Conservation (phyloP, 2,888 invertebrate species). For the Barypeithes pellucidus region DNA sequence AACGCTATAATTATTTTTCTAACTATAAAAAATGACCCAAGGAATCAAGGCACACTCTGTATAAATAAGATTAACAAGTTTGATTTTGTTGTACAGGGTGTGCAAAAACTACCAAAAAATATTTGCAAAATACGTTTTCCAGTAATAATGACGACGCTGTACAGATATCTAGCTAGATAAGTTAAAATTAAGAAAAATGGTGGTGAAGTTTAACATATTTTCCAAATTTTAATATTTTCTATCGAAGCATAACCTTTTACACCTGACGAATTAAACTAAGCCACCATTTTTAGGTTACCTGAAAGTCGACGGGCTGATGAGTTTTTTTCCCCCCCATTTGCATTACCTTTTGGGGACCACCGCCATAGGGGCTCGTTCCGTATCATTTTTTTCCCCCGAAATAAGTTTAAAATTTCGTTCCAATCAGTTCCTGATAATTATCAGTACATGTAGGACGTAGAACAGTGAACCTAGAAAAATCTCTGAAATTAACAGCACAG, state of each 20-base stretch:
- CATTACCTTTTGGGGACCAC: not conserved
- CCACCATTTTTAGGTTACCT: slow-evolving; percentile 10
- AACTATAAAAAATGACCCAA: too few relatives aligned
- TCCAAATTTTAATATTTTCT: slow-evolving; percentile 33
- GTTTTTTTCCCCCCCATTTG: not conserved
- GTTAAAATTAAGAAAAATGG: too few relatives aligned
- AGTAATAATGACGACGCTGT: too few relatives aligned
- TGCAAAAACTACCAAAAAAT: too few relatives aligned
- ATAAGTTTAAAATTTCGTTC: not conserved
- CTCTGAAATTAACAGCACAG: slow-evolving; percentile 10
- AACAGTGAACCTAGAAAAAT: slow-evolving; percentile 26
- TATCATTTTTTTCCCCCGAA: not conserved
- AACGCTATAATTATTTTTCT: too few relatives aligned
- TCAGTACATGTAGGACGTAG: not conserved
- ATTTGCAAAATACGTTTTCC: too few relatives aligned
- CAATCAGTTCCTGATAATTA: too few relatives aligned
- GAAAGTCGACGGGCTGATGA: not conserved
- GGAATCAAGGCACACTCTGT: too few relatives aligned
- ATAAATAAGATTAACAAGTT: too few relatives aligned
- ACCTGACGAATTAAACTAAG: not conserved
- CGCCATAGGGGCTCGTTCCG: too few relatives aligned
- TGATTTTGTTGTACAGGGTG: too few relatives aligned
- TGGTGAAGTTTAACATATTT: not conserved
- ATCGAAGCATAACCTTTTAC: slow-evolving; percentile 54
- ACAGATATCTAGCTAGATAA: too few relatives aligned